phyloP scores from a whole-genome alignment of 2,113 vertebrate species.

The Bostrychus sinensis region DNA sequence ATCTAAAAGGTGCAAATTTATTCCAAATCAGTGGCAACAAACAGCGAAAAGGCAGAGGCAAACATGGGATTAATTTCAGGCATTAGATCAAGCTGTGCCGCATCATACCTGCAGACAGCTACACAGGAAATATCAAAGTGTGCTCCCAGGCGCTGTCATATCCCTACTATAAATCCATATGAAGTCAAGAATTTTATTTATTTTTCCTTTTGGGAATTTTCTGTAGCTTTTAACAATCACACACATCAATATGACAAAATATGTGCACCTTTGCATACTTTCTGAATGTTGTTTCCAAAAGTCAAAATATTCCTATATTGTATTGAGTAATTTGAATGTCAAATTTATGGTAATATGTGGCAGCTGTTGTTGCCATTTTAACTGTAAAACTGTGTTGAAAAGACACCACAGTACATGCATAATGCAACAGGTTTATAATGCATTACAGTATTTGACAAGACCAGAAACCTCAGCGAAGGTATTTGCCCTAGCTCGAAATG shows the following conservation, averaged over 20 bases:
- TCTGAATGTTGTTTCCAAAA: constrained; percentile 4
- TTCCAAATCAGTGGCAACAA: constrained; percentile 13
- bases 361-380: no score
- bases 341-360: no score
- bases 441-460: no score
- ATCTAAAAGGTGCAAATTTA: constrained; percentile 11
- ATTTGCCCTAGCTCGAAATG: no score
- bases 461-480: no score
- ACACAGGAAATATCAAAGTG: neutral
- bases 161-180: constrained; percentile 30
- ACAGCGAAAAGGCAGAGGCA: neutral
- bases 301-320: no score
- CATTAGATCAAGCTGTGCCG: neutral
- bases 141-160: neutral
- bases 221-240: neutral
- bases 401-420: no score
- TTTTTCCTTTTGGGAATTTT: neutral
- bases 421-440: no score
- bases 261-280: neutral
- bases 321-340: no score
- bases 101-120: constrained; percentile 12
- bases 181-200: neutral
- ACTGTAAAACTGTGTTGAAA: no score
- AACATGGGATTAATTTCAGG: constrained; percentile 1
- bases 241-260: neutral